Evolutionary conservation across 2,113 vertebrate species (phyloP).

Genomic region (Oryzias javanicus): DNA sequence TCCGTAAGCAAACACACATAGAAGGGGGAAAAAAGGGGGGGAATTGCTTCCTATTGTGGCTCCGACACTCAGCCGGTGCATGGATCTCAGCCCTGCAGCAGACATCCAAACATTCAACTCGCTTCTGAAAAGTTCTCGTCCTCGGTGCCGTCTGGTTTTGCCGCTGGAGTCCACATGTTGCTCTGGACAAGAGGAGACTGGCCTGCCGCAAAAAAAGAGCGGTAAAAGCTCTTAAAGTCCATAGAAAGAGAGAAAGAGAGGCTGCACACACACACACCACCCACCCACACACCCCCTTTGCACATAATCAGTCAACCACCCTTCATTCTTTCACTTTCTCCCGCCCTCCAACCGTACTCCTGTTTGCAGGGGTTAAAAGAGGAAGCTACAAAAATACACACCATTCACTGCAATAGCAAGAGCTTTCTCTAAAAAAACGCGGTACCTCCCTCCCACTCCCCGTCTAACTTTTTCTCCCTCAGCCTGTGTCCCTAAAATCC

Average conservation of each 20-base stretch:
- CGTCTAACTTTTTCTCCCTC: slow-evolving; percentile 7
- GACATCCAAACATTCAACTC: slow-evolving; percentile 53
- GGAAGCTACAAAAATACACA: slow-evolving; percentile 50
- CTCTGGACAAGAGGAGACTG: slow-evolving; percentile 38
- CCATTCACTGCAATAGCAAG: slow-evolving; percentile 24
- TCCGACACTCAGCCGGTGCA: slow-evolving; percentile 44
- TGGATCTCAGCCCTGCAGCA: slow-evolving; percentile 53
- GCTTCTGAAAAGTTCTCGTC: slow-evolving; percentile 47
- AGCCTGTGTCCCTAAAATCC: slow-evolving; percentile 4
- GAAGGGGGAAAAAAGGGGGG: slow-evolving; percentile 32
- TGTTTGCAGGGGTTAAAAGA: slow-evolving; percentile 53
- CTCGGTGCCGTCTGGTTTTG: slow-evolving; percentile 41
- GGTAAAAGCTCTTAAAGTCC: slow-evolving; percentile 62
- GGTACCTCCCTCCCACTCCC: slow-evolving; percentile 27
- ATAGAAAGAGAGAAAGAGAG: slow-evolving; percentile 40
- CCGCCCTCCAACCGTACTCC: slow-evolving; percentile 38
- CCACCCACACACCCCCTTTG: slow-evolving; percentile 46
- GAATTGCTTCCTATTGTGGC: slow-evolving; percentile 58
- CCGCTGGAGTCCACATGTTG: slow-evolving; percentile 45
- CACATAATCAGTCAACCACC: slow-evolving; percentile 67
- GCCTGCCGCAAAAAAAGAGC: slow-evolving; percentile 60
- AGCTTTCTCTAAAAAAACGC: slow-evolving; percentile 41
- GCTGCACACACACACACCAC: slow-evolving; percentile 11
- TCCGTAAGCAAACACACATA: slow-evolving; percentile 32
- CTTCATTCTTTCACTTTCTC: slow-evolving; percentile 48